Evolutionary conservation across 64 coral and sea anemone genomes (phyloP), one percentile per base, ranked within the genome.

Genomic region (Exaiptasia diaphana): DNA sequence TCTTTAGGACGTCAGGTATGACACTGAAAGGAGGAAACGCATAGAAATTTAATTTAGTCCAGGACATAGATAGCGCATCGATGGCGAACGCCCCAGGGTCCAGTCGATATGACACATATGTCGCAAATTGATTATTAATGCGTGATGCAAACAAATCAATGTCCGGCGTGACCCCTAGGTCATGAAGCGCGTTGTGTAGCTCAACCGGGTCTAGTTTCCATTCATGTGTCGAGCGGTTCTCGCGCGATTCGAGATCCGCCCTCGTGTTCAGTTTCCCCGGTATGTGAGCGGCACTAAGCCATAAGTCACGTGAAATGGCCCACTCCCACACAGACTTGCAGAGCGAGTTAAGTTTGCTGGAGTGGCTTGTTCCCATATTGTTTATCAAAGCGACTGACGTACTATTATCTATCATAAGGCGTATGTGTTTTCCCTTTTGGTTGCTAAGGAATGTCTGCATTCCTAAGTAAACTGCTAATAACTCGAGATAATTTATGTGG

Each of bases 351-450:
- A 71, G 35, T 34, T 31, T 38, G 8, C 28, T 75, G 32, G 75
- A 88, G 25, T 88, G 85, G 75, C 85, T 87, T 15, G 73, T 87
- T 26, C 83, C 83, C 83, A 86, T 86, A 27, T 86, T 68, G 17
- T 86, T 86, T 4, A 88, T 56, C 4, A 27, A 27, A 57, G 49
- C 18, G 12, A 79, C 74, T 24, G 85, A 54, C 11, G 85, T 88
- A 11, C 53, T 79, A n/a, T 79, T 88, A 79, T 88, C 74, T 13
- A 68, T 54, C 41, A 76, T 62, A 2, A 87, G 33, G 4, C 48
- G 29, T 9, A 87, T 45, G 68, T 87, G 84, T n/a, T 62, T 45
- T 4, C 31, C 38, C 15, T 9, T 38, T 3, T 48, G 22, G 8
- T 71, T 26, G 38, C 41, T 83, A 34, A 34, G 29, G 62, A 83